phyloP scores from a whole-genome alignment of 2,797 vertebrate genomes.

The Lithobates sylvaticus region DNA sequence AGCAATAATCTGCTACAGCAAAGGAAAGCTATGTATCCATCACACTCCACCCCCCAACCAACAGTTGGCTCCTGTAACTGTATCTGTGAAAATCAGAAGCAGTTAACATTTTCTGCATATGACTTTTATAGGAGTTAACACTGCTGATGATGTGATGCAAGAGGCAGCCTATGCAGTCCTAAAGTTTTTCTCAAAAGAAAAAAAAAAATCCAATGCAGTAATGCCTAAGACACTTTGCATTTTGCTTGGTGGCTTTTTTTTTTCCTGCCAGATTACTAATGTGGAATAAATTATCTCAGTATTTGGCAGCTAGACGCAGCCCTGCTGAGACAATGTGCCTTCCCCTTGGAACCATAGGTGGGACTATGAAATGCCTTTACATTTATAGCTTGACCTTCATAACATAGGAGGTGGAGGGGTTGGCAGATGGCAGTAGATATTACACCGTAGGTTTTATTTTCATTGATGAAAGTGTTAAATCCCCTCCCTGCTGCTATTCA shows the following conservation, averaged over 20 bases:
- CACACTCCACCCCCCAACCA: too few species aligned
- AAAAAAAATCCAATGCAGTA: constrained; percentile 51
- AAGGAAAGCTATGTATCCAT: too few species aligned
- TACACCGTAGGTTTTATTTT: not conserved
- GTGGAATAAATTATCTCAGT: constrained; percentile 59
- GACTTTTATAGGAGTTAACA: constrained; percentile 4
- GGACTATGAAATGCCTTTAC: constrained; percentile 33
- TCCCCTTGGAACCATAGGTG: constrained; percentile 60
- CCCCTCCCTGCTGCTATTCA: not conserved
- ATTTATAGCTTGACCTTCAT: constrained; percentile 53
- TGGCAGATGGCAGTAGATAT: constrained; percentile 12
- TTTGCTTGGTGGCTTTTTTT: constrained; percentile 62
- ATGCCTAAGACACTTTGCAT: constrained; percentile 61
- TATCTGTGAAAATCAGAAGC: not conserved
- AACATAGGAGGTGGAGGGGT: constrained; percentile 12
- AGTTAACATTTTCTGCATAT: not conserved
- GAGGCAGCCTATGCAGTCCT: constrained; percentile 36
- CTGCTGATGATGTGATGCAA: constrained; percentile 9
- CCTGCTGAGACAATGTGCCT: constrained; percentile 59
- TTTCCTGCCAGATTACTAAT: constrained; percentile 63
- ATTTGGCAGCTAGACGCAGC: constrained; percentile 53
- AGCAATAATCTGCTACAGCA: not conserved
- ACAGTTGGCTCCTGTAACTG: not conserved
- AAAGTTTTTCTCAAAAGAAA: constrained; percentile 9
- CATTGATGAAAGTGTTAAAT: constrained; percentile 22